Evolutionary conservation across 2,113 vertebrate genomes (phyloP), one percentile per base, ranked within the genome.

Genomic region (Rhinoderma darwinii): DNA sequence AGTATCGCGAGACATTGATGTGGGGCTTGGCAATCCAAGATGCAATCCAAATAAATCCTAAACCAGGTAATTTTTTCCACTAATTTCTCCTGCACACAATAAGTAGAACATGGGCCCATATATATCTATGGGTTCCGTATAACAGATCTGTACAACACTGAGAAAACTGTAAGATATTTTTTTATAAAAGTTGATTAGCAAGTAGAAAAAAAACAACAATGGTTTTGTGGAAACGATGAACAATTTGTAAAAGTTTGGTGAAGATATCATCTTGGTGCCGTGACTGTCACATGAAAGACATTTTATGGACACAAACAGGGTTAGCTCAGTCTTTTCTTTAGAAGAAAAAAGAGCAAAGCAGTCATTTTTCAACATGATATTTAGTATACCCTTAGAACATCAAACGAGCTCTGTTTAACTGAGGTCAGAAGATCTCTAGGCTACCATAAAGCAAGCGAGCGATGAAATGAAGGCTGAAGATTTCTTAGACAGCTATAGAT

Each of bases 291-390:
- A 50, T 47, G 43, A 50, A 50, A 50, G 27, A 76, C 30, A 50
- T 30, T 76, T 41, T 44, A 27, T 43, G 22, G 30, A 43, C 54
- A 61, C 12, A 56, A 39, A 54, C 35, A 61, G 51, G 8, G 56
- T 12, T 81, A 61, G 22, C 25, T 61, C 54, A 81, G 50, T 80
- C 51, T 32, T 78, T 78, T 35, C 11, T 39, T 6, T 50, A 76
- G 32, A 50, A 56, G 32, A 9, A 35, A 80, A 80, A 50, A 22
- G 10, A 15, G 32, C 32, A 56, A 56, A 51, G n/a, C n/a, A 51
- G 47, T 47, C 76, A 50, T 54, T 54, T 51, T 78, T 54, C 44
- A 51, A 77, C 50, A 56, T 79, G 77, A 79, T 79, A 79, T 79
- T 59, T 79, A 79, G 77, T 75, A 44, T 44, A 44, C 72, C 72